phyloP scores from a whole-genome alignment of 2,888 invertebrate genomes.

The Quadroppia sp. region DNA sequence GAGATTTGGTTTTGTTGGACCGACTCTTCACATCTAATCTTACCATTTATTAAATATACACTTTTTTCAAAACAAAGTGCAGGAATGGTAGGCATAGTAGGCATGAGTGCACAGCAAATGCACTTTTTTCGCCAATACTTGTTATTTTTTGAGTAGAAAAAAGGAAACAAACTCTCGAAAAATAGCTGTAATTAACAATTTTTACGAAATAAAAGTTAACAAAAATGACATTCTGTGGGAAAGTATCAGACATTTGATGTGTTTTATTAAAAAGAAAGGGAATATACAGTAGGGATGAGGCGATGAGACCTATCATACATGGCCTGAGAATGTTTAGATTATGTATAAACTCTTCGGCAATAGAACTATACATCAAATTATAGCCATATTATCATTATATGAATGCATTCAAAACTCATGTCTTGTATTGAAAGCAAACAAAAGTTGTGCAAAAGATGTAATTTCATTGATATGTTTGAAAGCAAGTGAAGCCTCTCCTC shows the following conservation, averaged over 20 bases:
- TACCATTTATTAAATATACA: slow-evolving; percentile 14
- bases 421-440: background rate
- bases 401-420: slow-evolving; percentile 1
- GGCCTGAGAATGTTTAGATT: slow-evolving; percentile 25
- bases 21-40: background rate
- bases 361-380: background rate
- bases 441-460: slow-evolving; percentile 3
- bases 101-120: slow-evolving; percentile 5
- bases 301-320: background rate
- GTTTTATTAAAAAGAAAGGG: background rate
- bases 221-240: slow-evolving; percentile 26
- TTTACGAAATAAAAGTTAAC: background rate
- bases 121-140: background rate
- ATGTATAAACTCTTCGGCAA: slow-evolving; percentile 13
- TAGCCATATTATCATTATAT: background rate
- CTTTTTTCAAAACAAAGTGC: background rate
- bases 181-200: slow-evolving; percentile 24
- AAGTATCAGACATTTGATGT: slow-evolving; percentile 20
- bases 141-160: background rate
- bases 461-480: slow-evolving; percentile 33
- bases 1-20: background rate
- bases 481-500: background rate
- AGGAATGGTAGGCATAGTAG: background rate
- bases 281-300: background rate
- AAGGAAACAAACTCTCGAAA: background rate